Conservation (phyloP, 35 echinoderm and acorn worm species). For the Chiridota heheva region DNA sequence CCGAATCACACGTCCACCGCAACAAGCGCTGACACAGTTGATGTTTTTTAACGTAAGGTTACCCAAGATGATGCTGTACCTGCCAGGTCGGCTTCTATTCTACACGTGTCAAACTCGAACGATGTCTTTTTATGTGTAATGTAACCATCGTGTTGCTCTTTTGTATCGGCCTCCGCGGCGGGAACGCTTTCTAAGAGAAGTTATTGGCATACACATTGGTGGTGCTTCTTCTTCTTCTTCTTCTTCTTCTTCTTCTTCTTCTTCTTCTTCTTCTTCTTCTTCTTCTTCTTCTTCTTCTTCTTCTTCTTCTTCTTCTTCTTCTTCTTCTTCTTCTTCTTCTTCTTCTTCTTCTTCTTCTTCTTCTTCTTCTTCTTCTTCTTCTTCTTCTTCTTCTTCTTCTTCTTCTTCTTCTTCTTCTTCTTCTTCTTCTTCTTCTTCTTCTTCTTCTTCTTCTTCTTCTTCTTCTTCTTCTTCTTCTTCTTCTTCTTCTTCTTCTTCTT, state of each 20-base stretch:
- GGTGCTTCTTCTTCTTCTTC: too few relatives aligned
- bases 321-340: slow-evolving; percentile 6
- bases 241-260: slow-evolving; percentile 6
- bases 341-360: slow-evolving; percentile 6
- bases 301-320: slow-evolving; percentile 6
- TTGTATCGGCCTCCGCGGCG: too few relatives aligned
- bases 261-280: slow-evolving; percentile 6
- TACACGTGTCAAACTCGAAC: too few relatives aligned
- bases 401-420: slow-evolving; percentile 6
- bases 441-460: slow-evolving; percentile 7
- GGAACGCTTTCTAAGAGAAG: too few relatives aligned
- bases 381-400: slow-evolving; percentile 6
- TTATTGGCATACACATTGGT: too few relatives aligned
- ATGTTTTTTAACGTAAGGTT: too few relatives aligned
- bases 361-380: slow-evolving; percentile 6
- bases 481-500: slow-evolving; percentile 8
- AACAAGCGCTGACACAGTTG: too few relatives aligned
- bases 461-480: slow-evolving; percentile 8
- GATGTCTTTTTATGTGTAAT: too few relatives aligned
- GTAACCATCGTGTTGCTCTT: too few relatives aligned
- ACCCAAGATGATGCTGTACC: too few relatives aligned
- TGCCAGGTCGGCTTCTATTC: too few relatives aligned
- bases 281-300: slow-evolving; percentile 2
- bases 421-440: slow-evolving; percentile 7
- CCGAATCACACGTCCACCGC: too few relatives aligned